Conservation (phyloP, 2,888 invertebrate species). For the Archaeoteleia sp. region DNA sequence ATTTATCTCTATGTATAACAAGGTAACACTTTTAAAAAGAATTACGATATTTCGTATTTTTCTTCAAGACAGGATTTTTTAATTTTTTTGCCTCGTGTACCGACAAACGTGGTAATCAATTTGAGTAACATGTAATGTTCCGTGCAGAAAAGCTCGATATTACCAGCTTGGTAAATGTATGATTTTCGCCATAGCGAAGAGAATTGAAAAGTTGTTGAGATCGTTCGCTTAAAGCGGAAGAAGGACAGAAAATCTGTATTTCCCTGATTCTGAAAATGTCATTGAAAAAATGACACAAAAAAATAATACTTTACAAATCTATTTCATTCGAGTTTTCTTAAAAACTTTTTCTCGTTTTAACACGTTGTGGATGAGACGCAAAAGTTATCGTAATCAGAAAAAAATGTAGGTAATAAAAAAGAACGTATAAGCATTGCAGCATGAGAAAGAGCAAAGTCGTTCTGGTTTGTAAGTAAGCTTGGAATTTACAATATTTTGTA, state of each 20-base stretch:
- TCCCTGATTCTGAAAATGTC: constrained; percentile 33
- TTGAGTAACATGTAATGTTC: constrained; percentile 41
- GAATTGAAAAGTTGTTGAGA: constrained; percentile 49
- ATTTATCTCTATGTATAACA: too few relatives aligned
- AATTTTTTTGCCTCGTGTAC: constrained; percentile 18
- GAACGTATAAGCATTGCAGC: not conserved
- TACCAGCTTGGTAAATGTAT: constrained; percentile 36
- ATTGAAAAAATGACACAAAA: constrained; percentile 18
- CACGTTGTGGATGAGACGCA: not conserved
- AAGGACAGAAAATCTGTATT: constrained; percentile 47
- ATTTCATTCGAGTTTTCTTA: constrained; percentile 9
- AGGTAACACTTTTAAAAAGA: too few relatives aligned
- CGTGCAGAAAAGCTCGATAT: constrained; percentile 41
- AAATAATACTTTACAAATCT: constrained; percentile 7
- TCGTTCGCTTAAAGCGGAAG: constrained; percentile 43
- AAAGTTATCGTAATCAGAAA: constrained; percentile 15
- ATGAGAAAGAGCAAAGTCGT: not conserved
- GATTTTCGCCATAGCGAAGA: constrained; percentile 37
- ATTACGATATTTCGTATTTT: too few relatives aligned
- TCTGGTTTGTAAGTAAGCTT: not conserved
- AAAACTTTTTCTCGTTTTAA: constrained; percentile 16
- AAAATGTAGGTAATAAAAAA: constrained; percentile 13
- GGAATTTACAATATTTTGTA: constrained; percentile 22
- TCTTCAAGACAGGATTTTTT: constrained; percentile 12
- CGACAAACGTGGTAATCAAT: constrained; percentile 33